These are phyloP conservation scores for Spodoptera exigua DNA, from an alignment of 2,888 invertebrate genomes.

Conservation along the genomic window DNA sequence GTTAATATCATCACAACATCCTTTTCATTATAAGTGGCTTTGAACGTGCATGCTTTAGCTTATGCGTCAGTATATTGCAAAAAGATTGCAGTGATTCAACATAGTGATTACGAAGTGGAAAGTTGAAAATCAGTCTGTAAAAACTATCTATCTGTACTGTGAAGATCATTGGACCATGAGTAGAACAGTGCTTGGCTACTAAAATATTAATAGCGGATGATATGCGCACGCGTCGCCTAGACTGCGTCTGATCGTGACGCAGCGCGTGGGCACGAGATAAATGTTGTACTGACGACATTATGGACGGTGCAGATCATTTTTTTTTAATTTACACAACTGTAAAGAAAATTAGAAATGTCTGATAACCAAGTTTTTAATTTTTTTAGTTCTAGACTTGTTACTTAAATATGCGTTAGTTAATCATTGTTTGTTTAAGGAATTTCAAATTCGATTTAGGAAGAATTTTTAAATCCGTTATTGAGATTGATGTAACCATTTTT, in stretches of 20 bases:
- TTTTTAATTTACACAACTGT: not conserved
- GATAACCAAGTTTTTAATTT: no score
- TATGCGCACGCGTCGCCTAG: constrained; percentile 45
- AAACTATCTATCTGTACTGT: not conserved
- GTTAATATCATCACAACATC: not conserved
- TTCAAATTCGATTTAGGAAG: no score
- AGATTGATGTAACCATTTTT: no score
- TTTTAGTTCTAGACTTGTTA: no score
- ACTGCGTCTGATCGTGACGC: constrained; percentile 42
- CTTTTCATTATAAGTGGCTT: not conserved
- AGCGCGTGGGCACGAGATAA: constrained; percentile 34
- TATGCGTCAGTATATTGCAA: no score
- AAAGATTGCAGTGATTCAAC: no score
- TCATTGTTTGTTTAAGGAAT: no score
- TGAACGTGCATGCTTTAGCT: not conserved
- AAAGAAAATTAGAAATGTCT: not conserved
- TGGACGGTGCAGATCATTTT: constrained; percentile 13
- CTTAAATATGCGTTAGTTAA: no score
- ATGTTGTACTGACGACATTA: constrained; percentile 5
- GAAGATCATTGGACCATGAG: constrained; percentile 15
- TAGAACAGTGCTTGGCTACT: constrained; percentile 8
- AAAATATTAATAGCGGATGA: constrained; percentile 39
- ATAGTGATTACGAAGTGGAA: no score
- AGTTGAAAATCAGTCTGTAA: no score
- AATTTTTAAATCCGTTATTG: no score